Percentiles rank a stretch among this genome's conserved stretches.
Evolutionary conservation across 2,113 vertebrate species (phyloP).

Genomic region (Albula goreensis): DNA sequence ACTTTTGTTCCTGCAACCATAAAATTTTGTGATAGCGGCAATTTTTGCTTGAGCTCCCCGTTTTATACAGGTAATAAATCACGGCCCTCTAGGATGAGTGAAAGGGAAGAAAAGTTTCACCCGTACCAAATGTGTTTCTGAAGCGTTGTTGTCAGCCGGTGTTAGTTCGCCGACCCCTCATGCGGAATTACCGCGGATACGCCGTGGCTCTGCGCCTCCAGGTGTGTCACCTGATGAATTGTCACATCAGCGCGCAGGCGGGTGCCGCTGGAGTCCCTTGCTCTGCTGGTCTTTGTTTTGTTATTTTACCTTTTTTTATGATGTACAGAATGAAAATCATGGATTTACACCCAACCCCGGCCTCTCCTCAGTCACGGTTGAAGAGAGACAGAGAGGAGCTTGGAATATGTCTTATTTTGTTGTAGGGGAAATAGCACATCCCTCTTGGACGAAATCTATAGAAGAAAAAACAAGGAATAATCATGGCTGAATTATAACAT

Average conservation of each 20-base stretch:
- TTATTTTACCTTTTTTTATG: not conserved
- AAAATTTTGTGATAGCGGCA: slow-evolving; percentile 28
- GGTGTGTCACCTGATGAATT: slow-evolving; percentile 8
- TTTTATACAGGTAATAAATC: slow-evolving; percentile 31
- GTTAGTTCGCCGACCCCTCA: slow-evolving; percentile 8
- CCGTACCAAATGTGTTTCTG: slow-evolving; percentile 23
- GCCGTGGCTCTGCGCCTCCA: not conserved
- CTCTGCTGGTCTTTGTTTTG: not conserved
- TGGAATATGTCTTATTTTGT: not conserved
- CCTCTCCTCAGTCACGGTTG: not conserved
- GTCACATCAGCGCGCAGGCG: not conserved
- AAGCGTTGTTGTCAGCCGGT: slow-evolving; percentile 17
- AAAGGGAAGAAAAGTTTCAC: not conserved
- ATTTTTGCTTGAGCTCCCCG: slow-evolving; percentile 21
- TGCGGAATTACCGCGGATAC: not conserved
- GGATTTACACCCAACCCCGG: not conserved
- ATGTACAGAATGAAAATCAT: not conserved
- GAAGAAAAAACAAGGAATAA: not conserved
- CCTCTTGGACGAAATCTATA: not conserved
- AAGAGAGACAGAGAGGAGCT: not conserved
- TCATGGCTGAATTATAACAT: not conserved
- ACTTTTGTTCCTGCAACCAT: slow-evolving; percentile 40
- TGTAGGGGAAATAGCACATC: not conserved
- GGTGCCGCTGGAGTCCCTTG: not conserved
- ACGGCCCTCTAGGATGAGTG: not conserved